These are phyloP conservation scores for Syncerus caffer DNA, from an alignment of 2,797 vertebrate species.

Conservation along the genomic window DNA sequence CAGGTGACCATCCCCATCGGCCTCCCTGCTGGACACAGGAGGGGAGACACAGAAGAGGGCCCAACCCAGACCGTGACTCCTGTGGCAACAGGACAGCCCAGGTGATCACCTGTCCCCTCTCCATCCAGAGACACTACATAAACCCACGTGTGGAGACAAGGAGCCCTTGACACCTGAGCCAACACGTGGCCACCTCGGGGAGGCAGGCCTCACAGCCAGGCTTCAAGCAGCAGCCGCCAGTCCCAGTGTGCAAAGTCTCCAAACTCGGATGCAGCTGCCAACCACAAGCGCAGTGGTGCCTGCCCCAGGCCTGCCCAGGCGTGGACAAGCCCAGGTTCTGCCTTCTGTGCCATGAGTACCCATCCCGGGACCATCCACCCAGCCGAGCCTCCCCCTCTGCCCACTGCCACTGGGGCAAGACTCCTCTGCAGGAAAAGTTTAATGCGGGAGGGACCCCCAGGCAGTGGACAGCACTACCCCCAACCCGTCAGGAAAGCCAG, in stretches of 20 bases:
- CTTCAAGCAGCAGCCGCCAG: not conserved
- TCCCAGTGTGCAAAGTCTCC: not conserved
- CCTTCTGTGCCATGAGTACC: not conserved
- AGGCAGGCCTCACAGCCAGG: not conserved
- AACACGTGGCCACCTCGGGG: not conserved
- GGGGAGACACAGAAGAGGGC: not conserved
- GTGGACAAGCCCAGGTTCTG: not conserved
- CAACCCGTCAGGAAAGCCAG: not conserved
- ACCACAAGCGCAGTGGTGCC: fast-evolving
- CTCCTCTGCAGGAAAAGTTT: not conserved
- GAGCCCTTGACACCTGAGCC: not conserved
- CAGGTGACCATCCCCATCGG: not conserved
- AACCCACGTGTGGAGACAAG: not conserved
- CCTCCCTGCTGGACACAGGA: not conserved
- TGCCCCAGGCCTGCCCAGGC: not conserved
- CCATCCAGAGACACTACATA: not conserved
- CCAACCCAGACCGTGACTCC: not conserved
- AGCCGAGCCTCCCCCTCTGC: not conserved
- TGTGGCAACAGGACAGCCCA: not conserved
- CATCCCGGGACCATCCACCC: not conserved
- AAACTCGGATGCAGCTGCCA: not conserved
- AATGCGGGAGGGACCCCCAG: fast-evolving
- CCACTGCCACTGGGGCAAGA: not conserved
- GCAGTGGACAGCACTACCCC: not conserved
- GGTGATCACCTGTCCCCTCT: not conserved